A percentile compares a stretch with the other conserved stretches of the same genome.
phyloP scores from a whole-genome alignment of 2,113 vertebrate genomes.

The Tetraodon nigroviridis region DNA sequence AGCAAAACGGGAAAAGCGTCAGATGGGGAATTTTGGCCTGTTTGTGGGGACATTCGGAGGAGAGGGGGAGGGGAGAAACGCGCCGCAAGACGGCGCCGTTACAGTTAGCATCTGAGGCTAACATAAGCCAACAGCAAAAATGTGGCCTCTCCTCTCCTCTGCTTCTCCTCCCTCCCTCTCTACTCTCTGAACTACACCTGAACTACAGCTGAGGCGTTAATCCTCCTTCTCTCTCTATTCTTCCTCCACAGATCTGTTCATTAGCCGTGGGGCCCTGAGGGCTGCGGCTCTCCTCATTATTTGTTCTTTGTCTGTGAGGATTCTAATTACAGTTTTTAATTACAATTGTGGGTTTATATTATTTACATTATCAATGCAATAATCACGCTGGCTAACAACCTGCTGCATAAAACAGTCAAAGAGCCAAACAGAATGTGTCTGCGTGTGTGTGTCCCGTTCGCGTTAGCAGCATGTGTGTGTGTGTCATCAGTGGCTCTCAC shows the following conservation, averaged over 20 bases:
- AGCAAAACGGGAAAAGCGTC: no score
- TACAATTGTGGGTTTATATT: constrained; percentile 63
- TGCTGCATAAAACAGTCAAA: neutral
- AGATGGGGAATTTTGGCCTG: no score
- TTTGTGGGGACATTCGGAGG: no score
- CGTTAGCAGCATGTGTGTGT: no score
- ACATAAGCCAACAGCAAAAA: no score
- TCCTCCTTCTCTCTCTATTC: neutral
- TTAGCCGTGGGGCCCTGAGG: neutral
- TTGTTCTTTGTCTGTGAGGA: constrained; percentile 64
- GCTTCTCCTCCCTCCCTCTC: neutral
- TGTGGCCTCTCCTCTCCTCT: no score
- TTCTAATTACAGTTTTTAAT: constrained; percentile 75
- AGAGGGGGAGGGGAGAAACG: no score
- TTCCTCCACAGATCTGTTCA: neutral
- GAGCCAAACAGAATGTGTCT: no score
- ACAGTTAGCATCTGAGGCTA: no score
- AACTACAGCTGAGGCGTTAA: neutral
- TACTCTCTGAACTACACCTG: neutral
- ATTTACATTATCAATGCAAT: constrained; percentile 60
- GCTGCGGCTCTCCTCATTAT: constrained; percentile 61
- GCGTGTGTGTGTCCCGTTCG: no score
- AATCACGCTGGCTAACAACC: constrained; percentile 46
- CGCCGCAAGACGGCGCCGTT: no score
- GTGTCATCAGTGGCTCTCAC: no score